Evolutionary conservation across 2,797 vertebrate genomes (phyloP).

Genomic region (Pantherophis alleghaniensis): DNA sequence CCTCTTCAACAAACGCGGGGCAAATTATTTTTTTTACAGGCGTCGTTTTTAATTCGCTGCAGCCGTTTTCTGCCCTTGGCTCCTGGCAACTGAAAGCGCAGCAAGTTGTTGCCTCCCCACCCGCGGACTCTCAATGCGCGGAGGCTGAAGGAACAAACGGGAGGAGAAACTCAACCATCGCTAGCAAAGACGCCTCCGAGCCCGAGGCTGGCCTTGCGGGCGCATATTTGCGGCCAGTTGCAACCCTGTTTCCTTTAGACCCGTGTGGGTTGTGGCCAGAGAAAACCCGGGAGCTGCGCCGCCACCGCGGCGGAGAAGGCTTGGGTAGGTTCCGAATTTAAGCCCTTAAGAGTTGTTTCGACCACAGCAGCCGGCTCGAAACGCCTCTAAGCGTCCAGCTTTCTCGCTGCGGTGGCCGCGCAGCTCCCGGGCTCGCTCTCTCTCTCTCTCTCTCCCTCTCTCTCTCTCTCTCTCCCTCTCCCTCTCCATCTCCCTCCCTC

Average conservation of each 20-base stretch:
- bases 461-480: accelerated
- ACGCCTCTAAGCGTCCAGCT: not conserved
- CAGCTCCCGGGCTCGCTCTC: not conserved
- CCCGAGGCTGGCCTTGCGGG: not conserved
- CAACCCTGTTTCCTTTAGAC: not conserved
- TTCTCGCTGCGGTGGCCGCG: not conserved
- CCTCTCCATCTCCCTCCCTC: too few species aligned
- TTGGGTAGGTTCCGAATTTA: not conserved
- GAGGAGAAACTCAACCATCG: not conserved
- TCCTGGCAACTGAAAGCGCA: not conserved
- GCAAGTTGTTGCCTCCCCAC: not conserved
- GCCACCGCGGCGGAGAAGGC: too few species aligned
- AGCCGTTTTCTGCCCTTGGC: not conserved
- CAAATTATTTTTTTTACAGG: not conserved
- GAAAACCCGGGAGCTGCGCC: not conserved
- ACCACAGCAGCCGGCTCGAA: not conserved
- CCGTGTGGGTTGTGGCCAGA: not conserved
- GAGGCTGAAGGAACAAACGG: not conserved
- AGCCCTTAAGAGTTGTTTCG: not conserved
- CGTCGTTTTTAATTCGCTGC: not conserved
- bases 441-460: not conserved
- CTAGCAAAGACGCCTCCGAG: not conserved
- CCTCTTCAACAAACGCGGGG: not conserved
- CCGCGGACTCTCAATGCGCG: not conserved
- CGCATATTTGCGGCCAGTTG: not conserved